Percentiles rank a stretch among this genome's conserved stretches.
Conservation (phyloP, 1,140 invertebrate genomes). For the Conus betulinus region DNA sequence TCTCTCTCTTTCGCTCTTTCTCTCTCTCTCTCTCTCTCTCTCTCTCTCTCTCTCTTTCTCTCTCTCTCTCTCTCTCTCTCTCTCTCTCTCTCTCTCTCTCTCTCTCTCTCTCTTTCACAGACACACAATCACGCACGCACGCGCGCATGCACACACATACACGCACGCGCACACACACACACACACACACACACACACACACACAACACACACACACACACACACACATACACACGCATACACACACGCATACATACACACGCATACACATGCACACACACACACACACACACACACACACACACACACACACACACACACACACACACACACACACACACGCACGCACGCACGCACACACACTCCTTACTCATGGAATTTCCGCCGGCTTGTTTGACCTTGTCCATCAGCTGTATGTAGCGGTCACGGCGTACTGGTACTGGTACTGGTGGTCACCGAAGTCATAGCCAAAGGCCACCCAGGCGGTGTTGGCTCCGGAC, state of each 20-base stretch:
- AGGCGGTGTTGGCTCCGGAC: slow-evolving; percentile 75
- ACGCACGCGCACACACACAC: neutral
- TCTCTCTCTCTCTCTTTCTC: no score
- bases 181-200: neutral
- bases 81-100: no score
- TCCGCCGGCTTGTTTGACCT: slow-evolving; percentile 72
- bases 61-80: no score
- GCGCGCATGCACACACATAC: neutral
- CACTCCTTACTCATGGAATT: slow-evolving; percentile 75
- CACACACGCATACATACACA: neutral
- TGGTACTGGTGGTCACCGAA: slow-evolving; percentile 74
- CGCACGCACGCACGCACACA: neutral
- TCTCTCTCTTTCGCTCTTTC: no score
- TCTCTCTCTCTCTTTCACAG: no score
- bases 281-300: no score
- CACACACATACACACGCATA: neutral
- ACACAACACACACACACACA: slow-evolving; percentile 8
- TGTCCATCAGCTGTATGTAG: slow-evolving; percentile 69
- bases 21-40: no score
- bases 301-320: no score
- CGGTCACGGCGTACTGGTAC: slow-evolving; percentile 43
- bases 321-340: no score
- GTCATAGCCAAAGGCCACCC: slow-evolving; percentile 70
- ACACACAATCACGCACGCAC: neutral
- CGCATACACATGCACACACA: no score